phyloP scores from a whole-genome alignment of 2,888 invertebrate genomes.

The Desoria tigrina region DNA sequence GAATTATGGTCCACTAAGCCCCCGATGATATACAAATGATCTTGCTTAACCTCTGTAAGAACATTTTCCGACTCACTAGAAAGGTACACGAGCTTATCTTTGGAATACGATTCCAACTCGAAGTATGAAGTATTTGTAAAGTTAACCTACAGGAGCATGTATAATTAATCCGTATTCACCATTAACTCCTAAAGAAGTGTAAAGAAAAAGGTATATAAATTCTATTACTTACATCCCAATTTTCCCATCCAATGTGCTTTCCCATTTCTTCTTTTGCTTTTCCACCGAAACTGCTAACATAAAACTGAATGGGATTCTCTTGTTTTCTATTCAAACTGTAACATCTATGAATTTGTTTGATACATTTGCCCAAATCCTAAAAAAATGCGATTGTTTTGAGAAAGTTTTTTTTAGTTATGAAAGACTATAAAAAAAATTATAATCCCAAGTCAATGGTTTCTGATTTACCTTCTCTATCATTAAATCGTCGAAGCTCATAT shows the following conservation, averaged over 20 bases:
- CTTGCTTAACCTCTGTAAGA: constrained; percentile 71
- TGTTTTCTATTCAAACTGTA: constrained; percentile 88
- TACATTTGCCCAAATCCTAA: constrained; percentile 79
- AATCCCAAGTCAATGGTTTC: too few species aligned
- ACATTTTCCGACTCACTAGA: constrained; percentile 91
- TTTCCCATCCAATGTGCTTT: constrained; percentile 80
- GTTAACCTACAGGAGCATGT: constrained; percentile 66
- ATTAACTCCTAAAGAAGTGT: not conserved
- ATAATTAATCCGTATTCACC: constrained; percentile 1
- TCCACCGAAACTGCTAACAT: constrained; percentile 77
- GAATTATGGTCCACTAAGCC: constrained; percentile 97
- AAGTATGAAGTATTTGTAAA: constrained; percentile 70
- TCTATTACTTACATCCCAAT: constrained; percentile 76
- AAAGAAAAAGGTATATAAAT: not conserved
- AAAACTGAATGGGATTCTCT: constrained; percentile 74
- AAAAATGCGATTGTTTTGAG: constrained; percentile 41
- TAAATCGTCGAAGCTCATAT: constrained; percentile 84
- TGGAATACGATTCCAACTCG: constrained; percentile 66
- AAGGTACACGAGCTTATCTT: constrained; percentile 81
- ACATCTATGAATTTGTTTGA: constrained; percentile 85
- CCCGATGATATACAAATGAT: constrained; percentile 89
- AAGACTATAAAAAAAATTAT: too few species aligned
- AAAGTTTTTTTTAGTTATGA: not conserved
- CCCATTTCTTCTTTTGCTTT: constrained; percentile 72
- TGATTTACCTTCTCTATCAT: constrained; percentile 76